Percentiles rank a stretch among this genome's conserved stretches.
phyloP scores from a whole-genome alignment of 1,140 invertebrate species.

The Dryas iulia region DNA sequence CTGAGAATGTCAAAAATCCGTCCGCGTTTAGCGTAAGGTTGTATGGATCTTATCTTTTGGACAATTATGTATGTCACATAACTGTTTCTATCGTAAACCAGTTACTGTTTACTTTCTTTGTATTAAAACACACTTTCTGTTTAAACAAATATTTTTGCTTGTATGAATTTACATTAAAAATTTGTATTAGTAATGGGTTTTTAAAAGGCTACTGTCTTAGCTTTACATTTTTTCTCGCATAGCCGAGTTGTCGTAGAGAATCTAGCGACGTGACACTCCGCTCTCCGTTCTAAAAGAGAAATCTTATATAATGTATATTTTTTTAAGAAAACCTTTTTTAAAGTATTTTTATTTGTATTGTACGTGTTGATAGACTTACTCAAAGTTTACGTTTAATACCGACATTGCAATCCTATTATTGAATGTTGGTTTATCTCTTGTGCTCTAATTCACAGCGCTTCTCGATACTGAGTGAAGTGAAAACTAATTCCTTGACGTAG shows the following conservation, averaged over 20 bases:
- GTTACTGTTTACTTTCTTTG: conserved; percentile 35
- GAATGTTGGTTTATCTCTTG: conserved; percentile 27
- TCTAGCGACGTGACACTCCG: no score
- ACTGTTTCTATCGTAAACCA: conserved; percentile 57
- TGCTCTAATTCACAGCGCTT: conserved; percentile 27
- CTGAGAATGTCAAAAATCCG: conserved; percentile 16
- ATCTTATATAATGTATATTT: no score
- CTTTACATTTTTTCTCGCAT: no score
- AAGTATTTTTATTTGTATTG: not conserved
- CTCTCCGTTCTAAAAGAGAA: no score
- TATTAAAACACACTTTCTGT: conserved; percentile 27
- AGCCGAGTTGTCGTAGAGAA: no score
- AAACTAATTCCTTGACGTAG: conserved; percentile 42
- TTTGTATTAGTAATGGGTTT: no score
- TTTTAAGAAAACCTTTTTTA: no score
- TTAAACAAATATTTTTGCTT: not conserved
- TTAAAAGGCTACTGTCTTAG: no score
- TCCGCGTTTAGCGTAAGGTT: not conserved
- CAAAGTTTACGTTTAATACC: not conserved
- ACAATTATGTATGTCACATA: conserved; percentile 48
- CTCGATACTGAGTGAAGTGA: conserved; percentile 29
- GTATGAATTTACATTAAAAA: not conserved
- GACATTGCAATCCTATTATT: conserved; percentile 23
- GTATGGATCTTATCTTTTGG: not conserved
- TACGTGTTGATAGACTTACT: not conserved